Evolutionary conservation across 2,888 invertebrate species (phyloP), one percentile per base, ranked within the genome.

Genomic region (Lasioglossum morio): DNA sequence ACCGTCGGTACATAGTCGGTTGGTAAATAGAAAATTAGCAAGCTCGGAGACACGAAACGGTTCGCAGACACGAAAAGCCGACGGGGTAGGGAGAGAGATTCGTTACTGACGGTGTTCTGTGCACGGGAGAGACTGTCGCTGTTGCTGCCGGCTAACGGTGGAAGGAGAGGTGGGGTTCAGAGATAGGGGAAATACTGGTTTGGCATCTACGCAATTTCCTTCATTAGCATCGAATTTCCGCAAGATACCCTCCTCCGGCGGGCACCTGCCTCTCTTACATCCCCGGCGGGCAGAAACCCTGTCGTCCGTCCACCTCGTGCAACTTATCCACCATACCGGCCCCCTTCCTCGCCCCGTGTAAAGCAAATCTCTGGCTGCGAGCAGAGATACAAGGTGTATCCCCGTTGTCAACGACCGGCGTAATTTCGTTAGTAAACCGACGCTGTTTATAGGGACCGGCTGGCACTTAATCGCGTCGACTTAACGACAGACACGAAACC

Each of bases 221-320:
- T 92, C 91, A 92, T 91, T 92, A 92, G 92, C 92, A 92, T 92
- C 92, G 90, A 92, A 92, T 92, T 92, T 92, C 92, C 92, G 92
- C 88, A 90, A 88, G 88, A 91, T 83, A 83, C 85, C 73, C 82
- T 77, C 66, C 66, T 66, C 30, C 34, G 30, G 30, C 27, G 60
- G 53, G 53, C 53, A n/a, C 10, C 53, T 27, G 34, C 66, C 66
- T 34, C 66, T 66, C 66, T 66, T 66, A 66, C 60, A 60, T 30
- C 60, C 60, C 60, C 30, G 16, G 60, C 60, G 60, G 60, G 83
- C 75, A 53, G 74, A n/a, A 66, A 73, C 66, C 73, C 57, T 69
- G 34, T 4, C 53, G 60, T 75, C 77, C 77, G 69, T 74, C 76
- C 83, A 57, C 75, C 66, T 40, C 77, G 66, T 76, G 75, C 75